Conservation (phyloP, 2,113 vertebrate genomes). For the Polyodon spathula region DNA sequence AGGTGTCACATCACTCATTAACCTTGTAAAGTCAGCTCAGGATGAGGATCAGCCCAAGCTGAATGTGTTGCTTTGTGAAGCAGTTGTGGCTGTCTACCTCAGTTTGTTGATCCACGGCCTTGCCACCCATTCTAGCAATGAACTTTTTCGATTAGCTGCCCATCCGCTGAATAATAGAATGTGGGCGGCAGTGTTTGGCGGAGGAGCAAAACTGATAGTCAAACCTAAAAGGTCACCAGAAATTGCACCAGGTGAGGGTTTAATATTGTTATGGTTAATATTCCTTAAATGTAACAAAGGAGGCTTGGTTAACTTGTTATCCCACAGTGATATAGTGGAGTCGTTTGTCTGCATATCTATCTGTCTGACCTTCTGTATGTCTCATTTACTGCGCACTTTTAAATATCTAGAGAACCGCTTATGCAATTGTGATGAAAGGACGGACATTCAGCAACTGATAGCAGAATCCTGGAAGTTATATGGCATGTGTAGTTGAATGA, state of each 20-base stretch:
- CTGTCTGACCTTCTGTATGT: too few relatives aligned
- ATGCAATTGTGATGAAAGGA: too few relatives aligned
- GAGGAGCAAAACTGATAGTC: conserved; percentile 83
- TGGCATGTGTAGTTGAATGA: too few relatives aligned
- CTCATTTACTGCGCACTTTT: too few relatives aligned
- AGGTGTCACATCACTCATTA: conserved; percentile 93
- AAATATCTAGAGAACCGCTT: too few relatives aligned
- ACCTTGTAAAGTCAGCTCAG: conserved; percentile 75
- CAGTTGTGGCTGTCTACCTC: conserved; percentile 87
- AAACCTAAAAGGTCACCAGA: conserved; percentile 80
- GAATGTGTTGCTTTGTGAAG: conserved; percentile 85
- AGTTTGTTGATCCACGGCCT: conserved; percentile 90
- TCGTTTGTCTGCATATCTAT: too few relatives aligned
- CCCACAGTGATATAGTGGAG: not conserved
- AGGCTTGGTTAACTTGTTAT: not conserved
- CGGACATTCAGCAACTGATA: too few relatives aligned
- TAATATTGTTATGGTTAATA: not conserved
- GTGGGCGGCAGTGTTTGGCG: conserved; percentile 95
- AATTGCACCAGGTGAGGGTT: conserved; percentile 67
- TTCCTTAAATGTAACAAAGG: too few relatives aligned
- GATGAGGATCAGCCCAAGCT: conserved; percentile 85
- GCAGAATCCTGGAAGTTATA: too few relatives aligned
- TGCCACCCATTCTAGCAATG: conserved; percentile 82
- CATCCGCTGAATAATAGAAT: conserved; percentile 88
- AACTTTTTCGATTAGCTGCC: conserved; percentile 86